Conservation (phyloP, 1,140 invertebrate genomes). For the Pseudomyrmex concolor region DNA sequence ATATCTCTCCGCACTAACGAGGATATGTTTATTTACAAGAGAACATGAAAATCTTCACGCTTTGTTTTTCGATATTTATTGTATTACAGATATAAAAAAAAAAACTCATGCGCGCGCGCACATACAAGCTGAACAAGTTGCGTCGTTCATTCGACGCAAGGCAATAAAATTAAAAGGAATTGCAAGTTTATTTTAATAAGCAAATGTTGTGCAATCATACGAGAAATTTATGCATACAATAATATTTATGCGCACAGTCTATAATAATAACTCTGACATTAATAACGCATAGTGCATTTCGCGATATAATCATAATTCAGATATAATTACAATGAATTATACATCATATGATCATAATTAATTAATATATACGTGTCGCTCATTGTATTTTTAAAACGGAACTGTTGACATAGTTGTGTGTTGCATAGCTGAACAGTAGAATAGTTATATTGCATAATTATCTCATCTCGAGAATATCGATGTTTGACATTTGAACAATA, state of each 20-base stretch:
- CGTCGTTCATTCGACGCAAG: background rate
- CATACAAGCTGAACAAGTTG: too few relatives aligned
- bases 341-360: slow-evolving; percentile 28
- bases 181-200: slow-evolving; percentile 1
- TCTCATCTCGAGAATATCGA: background rate
- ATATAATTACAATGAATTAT: slow-evolving; percentile 30
- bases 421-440: slow-evolving; percentile 4
- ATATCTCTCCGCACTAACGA: background rate
- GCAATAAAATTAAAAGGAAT: background rate
- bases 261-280: background rate
- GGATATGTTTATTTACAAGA: slow-evolving; percentile 39
- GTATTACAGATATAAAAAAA: too few relatives aligned
- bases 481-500: background rate
- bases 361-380: background rate
- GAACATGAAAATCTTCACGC: background rate
- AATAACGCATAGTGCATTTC: slow-evolving; percentile 17
- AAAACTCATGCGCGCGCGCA: too few relatives aligned
- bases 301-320: background rate
- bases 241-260: background rate
- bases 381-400: slow-evolving; percentile 1
- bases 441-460: background rate
- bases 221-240: slow-evolving; percentile 6
- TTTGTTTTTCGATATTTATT: background rate
- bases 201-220: background rate
- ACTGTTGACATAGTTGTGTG: background rate